Evolutionary conservation across 2,113 vertebrate species (phyloP).

Genomic region (Phylloscopus whistleri): DNA sequence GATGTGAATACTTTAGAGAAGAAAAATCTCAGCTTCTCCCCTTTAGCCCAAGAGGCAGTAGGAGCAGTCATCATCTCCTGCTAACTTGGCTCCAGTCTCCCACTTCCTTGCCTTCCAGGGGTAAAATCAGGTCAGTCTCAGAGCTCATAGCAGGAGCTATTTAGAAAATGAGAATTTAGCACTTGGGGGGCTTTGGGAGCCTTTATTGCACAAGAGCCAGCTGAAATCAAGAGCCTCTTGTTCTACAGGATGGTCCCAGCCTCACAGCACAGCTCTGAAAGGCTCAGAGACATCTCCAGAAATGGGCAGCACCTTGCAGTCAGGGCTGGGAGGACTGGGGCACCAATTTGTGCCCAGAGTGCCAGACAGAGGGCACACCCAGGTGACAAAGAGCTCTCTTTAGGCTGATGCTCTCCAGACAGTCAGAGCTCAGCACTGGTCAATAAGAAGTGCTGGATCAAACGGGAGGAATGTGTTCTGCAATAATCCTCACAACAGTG

Average conservation of each 20-base stretch:
- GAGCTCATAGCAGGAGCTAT: not conserved
- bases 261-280: not conserved
- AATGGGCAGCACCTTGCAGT: not conserved
- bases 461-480: not conserved
- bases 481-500: not conserved
- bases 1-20: not conserved
- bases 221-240: constrained; percentile 26
- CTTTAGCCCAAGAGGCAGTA: not conserved
- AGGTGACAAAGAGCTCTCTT: not conserved
- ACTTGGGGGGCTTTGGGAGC: not conserved
- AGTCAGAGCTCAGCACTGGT: not conserved
- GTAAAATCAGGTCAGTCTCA: constrained; percentile 23
- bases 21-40: not conserved
- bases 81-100: not conserved
- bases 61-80: not conserved
- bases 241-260: not conserved
- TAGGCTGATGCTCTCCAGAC: not conserved
- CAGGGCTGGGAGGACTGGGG: not conserved
- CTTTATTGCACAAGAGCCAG: not conserved
- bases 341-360: not conserved
- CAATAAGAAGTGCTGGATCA: not conserved
- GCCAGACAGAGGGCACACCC: not conserved
- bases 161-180: not conserved
- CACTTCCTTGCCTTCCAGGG: not conserved
- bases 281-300: not conserved